phyloP scores from a whole-genome alignment of 2,888 invertebrate genomes.

The Cartodere bifasciata region DNA sequence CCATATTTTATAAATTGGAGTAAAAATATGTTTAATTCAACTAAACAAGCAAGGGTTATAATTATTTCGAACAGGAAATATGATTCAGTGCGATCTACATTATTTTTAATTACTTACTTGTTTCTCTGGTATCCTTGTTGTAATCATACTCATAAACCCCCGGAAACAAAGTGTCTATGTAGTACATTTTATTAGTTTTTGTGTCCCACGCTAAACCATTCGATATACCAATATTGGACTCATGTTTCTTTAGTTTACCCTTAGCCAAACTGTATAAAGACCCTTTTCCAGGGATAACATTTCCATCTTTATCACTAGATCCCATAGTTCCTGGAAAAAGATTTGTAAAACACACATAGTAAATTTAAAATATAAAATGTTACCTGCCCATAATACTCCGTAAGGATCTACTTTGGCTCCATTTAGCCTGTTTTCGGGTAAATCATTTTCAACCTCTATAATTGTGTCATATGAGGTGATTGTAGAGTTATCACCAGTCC shows the following conservation, averaged over 20 bases:
- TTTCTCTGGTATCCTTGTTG: conserved; percentile 46
- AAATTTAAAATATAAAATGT: neutral
- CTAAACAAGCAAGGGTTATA: too few relatives aligned
- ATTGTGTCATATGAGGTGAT: conserved; percentile 36
- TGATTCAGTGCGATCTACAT: too few relatives aligned
- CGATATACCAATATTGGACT: conserved; percentile 41
- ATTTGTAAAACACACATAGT: neutral
- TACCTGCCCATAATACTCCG: conserved; percentile 38
- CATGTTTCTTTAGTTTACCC: conserved; percentile 17
- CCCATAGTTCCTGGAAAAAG: conserved; percentile 18
- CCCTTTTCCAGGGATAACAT: conserved; percentile 27
- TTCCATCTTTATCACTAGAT: conserved; percentile 15
- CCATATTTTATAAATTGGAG: too few relatives aligned
- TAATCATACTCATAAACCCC: conserved; percentile 57
- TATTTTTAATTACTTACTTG: conserved; percentile 42
- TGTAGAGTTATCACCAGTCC: conserved; percentile 44
- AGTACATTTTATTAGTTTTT: conserved; percentile 52
- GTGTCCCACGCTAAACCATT: conserved; percentile 67
- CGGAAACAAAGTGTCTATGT: conserved; percentile 52
- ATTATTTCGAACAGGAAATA: too few relatives aligned
- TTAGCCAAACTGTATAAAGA: conserved; percentile 32
- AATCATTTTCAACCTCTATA: conserved; percentile 42
- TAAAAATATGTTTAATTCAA: too few relatives aligned
- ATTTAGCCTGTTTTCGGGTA: conserved; percentile 48
- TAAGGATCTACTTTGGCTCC: conserved; percentile 62